Percentiles rank a stretch among this genome's conserved stretches.
Evolutionary conservation across 1,140 invertebrate genomes (phyloP).

Genomic region (Steinernema khuongi): DNA sequence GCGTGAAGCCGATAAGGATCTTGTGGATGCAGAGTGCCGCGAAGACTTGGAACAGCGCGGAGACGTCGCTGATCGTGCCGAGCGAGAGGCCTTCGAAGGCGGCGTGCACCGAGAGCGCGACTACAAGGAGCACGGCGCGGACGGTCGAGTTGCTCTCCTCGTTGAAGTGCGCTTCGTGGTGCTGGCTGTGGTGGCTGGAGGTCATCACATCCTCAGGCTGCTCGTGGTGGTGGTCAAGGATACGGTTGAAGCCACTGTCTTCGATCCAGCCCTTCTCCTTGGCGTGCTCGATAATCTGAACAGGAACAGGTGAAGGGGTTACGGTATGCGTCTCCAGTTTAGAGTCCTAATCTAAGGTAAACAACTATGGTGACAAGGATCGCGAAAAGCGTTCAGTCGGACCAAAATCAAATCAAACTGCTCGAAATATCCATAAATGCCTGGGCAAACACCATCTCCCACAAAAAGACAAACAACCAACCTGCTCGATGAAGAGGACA

Average conservation of each 20-base stretch:
- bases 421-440: not conserved
- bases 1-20: slow-evolving; percentile 65
- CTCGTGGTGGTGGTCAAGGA: slow-evolving; percentile 27
- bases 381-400: too few relatives aligned
- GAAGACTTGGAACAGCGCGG: slow-evolving; percentile 60
- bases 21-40: slow-evolving; percentile 67
- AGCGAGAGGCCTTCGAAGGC: slow-evolving; percentile 55
- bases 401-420: slow-evolving; percentile 23
- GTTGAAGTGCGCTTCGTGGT: slow-evolving; percentile 32
- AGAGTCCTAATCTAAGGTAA: too few relatives aligned
- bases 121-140: slow-evolving; percentile 46
- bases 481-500: slow-evolving; percentile 54
- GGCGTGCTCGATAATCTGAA: slow-evolving; percentile 47
- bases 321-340: too few relatives aligned
- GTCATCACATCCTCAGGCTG: slow-evolving; percentile 9
- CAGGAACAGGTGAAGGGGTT: slow-evolving; percentile 29
- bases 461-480: slow-evolving; percentile 17
- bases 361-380: too few relatives aligned
- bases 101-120: slow-evolving; percentile 53
- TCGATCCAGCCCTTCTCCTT: slow-evolving; percentile 40
- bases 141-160: slow-evolving; percentile 45
- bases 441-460: not conserved
- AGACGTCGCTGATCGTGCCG: slow-evolving; percentile 50
- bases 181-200: slow-evolving; percentile 12
- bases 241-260: slow-evolving; percentile 17